Base-by-base conservation (phyloP, 2,113 vertebrate species). In the Osmerus mordax region DNA sequence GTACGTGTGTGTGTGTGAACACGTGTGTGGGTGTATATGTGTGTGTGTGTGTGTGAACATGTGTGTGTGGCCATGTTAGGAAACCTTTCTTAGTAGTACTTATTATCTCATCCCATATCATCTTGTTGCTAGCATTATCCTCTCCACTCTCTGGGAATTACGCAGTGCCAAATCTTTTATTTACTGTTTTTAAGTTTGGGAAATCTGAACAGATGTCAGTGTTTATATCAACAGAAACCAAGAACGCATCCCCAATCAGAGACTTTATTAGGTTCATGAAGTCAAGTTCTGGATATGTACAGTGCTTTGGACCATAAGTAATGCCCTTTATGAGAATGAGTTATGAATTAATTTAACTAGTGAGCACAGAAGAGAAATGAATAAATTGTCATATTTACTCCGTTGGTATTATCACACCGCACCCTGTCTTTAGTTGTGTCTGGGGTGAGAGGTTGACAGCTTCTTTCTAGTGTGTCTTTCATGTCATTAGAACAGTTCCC, bases 101-200 rank as follows among this genome's bases (percentile, higher is more conserved):
- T 47, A 47, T 47, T 47, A 47, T 47, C 41, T 47, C 41, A 47
- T 12, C 41, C 41, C 41, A 47, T 47, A 47, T 47, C 9, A 11
- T 12, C 5, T 47, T 47, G 7, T 47, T 47, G 41, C 41, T 47
- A 47, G 4, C 41, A 47, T 47, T 47, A 74, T 79, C 73, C 70
- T 77, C 77, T 83, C 71, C 75, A 72, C 79, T 83, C 87, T 91
- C 86, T 81, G 86, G 89, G 88, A 90, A 89, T 83, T 78, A 60
- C 87, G 87, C 77, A 78, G 92, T 93, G 90, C 90, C 91, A 92
- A 91, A 91, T 83, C 28, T 60, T 79, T 71, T 80, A 74, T 56
- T 84, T 87, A 82, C 82, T 76, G 85, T 74, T 85, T 83, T 87
- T 87, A 69, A 70, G 68, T 67, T 41, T 70, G 59, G 73, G 21